Conservation (phyloP, 2,113 vertebrate species). For the Helogale parvula region DNA sequence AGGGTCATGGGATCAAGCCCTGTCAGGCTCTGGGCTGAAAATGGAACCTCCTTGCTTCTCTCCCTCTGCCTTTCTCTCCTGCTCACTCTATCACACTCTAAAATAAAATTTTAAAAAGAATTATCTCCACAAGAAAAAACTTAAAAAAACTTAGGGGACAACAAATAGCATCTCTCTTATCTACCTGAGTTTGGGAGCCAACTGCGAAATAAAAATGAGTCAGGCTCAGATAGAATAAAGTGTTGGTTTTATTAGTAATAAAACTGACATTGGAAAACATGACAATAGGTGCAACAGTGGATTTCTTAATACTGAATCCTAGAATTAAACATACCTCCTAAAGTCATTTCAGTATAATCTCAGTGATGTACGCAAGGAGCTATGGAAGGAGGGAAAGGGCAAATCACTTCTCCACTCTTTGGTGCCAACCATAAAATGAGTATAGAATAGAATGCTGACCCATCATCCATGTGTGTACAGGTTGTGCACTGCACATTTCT, state of each 20-base stretch:
- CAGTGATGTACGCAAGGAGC: neutral
- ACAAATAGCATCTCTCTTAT: neutral
- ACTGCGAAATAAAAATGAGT: neutral
- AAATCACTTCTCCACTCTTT: neutral
- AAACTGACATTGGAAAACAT: neutral
- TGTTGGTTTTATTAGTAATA: neutral
- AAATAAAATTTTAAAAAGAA: too few relatives aligned
- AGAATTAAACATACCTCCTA: neutral
- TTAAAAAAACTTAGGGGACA: neutral
- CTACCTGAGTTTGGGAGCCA: neutral
- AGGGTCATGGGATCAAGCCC: too few relatives aligned
- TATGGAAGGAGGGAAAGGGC: neutral
- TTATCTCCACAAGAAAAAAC: too few relatives aligned
- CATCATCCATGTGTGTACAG: too few relatives aligned
- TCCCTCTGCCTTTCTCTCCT: too few relatives aligned
- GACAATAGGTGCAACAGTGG: neutral
- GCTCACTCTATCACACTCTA: too few relatives aligned
- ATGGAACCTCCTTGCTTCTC: too few relatives aligned
- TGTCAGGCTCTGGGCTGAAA: too few relatives aligned
- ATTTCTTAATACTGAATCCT: constrained; percentile 11
- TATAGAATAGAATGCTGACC: neutral
- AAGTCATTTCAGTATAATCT: neutral
- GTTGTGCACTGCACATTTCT: neutral
- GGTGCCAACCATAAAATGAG: neutral
- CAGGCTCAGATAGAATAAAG: neutral